Evolutionary conservation across 2,797 vertebrate genomes (phyloP), one percentile per base, ranked within the genome.

Genomic region (Semotilus atromaculatus): DNA sequence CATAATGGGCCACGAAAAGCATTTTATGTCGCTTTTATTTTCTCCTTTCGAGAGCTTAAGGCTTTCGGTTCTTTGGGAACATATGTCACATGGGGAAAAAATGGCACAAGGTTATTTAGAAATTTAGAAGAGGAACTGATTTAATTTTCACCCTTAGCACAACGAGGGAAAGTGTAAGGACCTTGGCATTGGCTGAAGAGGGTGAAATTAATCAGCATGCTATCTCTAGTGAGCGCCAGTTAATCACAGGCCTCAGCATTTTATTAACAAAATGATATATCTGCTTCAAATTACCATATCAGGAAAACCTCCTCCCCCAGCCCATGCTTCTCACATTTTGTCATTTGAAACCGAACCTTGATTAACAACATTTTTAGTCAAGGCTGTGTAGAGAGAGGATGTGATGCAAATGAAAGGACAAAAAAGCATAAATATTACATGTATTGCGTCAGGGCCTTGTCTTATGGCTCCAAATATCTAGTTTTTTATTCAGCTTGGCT

Each of bases 61-160:
- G 75, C 70, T 67, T 66, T 76, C 48, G 45, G 55, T 66, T 70
- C 58, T 60, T 78, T 51, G 31, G 83, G 62, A 86, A 53, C 51
- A 74, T 29, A 29, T 62, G 71, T 80, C 78, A 85, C 48, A 55
- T 62, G 53, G 48, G 83, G 84, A 89, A 91, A 92, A 94, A 94
- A 94, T 92, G 90, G 92, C 91, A 87, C 74, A 89, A 88, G 92
- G 92, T 93, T 95, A 93, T 94, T 92, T 89, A 86, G 88, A 93
- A 94, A 94, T 95, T 91, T 88, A 93, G 94, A 89, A 88, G 85
- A 92, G 88, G 90, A 89, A 88, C 87, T 90, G 92, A 94, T 94
- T 94, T 94, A 91, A 93, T 94, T 94, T 95, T 92, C 90, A 92
- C 89, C 88, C 84, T 88, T 89, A 88, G 91, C 86, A 82, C 84